These are phyloP conservation scores for Psittacula cyanocephala DNA, from an alignment of 2,113 vertebrate genomes.

Conservation along the genomic window DNA sequence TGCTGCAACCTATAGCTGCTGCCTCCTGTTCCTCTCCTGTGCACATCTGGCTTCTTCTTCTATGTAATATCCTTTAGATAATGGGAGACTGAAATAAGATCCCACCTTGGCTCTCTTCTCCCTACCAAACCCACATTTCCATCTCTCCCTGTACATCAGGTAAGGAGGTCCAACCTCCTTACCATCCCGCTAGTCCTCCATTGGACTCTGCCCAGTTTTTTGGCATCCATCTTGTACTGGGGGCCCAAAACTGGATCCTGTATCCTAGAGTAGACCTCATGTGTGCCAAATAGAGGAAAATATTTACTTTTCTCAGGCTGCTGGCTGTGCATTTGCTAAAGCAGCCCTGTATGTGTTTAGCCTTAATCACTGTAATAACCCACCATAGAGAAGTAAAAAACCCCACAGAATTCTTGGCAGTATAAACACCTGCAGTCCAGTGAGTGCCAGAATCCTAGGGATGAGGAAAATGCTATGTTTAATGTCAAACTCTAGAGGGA, in stretches of 20 bases:
- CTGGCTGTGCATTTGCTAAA: neutral
- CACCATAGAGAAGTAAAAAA: neutral
- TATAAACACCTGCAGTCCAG: neutral
- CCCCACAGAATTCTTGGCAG: neutral
- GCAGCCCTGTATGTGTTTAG: neutral
- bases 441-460: slow-evolving; percentile 11
- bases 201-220: neutral
- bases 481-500: neutral
- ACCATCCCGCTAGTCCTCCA: neutral
- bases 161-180: neutral
- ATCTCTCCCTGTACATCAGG: neutral
- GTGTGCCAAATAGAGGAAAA: neutral
- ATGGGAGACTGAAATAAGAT: neutral
- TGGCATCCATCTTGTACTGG: neutral
- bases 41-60: neutral
- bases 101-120: neutral
- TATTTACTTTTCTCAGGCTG: neutral
- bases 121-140: neutral
- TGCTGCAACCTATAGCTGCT: neutral
- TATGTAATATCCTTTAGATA: neutral
- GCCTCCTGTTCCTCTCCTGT: neutral
- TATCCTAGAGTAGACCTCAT: neutral
- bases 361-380: slow-evolving; percentile 5
- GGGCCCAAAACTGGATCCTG: neutral
- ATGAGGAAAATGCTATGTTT: neutral